These are phyloP conservation scores for Epizoanthus ramosus DNA, from an alignment of 92 coral and sea anemone genomes.

Conservation along the genomic window DNA sequence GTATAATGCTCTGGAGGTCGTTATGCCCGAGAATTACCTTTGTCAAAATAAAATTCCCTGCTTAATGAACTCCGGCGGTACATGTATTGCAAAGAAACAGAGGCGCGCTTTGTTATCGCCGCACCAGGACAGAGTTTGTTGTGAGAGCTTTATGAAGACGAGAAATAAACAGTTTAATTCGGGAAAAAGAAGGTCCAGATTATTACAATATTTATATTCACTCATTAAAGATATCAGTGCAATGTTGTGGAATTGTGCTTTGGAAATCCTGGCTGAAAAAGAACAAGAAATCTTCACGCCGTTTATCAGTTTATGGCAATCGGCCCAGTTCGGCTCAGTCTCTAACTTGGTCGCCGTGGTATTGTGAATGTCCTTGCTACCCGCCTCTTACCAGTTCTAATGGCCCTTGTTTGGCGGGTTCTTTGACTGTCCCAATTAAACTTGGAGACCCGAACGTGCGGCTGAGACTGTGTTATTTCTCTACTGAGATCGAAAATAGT, in stretches of 20 bases:
- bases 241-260: slow-evolving; percentile 14
- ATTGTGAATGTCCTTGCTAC: no score
- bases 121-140: not conserved
- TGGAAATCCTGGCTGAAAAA: not conserved
- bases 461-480: no score
- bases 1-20: not conserved
- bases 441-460: no score
- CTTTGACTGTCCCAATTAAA: no score
- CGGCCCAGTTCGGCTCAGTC: no score
- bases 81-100: not conserved
- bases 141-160: not conserved
- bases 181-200: no score
- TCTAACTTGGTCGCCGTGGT: no score
- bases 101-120: not conserved
- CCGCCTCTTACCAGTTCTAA: no score
- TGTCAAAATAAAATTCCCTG: slow-evolving; percentile 3
- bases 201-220: no score
- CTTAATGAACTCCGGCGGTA: slow-evolving; percentile 16
- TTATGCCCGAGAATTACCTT: not conserved
- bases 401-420: no score
- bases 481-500: no score
- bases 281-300: not conserved
- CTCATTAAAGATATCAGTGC: no score
- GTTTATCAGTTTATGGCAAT: not conserved
- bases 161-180: not conserved